Base-by-base conservation (phyloP, 2,888 invertebrate genomes). In the Drosophila emarginata region DNA sequence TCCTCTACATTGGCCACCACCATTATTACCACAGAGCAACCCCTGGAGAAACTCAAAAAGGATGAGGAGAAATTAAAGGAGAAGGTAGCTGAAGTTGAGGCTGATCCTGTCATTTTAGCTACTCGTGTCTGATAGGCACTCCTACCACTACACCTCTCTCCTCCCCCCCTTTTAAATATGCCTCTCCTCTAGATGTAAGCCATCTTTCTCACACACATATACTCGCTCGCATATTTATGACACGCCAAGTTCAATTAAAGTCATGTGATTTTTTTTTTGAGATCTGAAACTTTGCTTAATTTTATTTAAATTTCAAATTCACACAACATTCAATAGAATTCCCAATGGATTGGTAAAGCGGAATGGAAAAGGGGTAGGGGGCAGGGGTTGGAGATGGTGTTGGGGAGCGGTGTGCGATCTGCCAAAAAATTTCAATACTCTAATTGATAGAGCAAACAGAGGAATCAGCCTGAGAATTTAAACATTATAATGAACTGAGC, bases 61-160 rank as follows among this genome's bases (percentile, higher is more conserved):
- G 88, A 72, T 18, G 91, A 91, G 71, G 78, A 89, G 54, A 86
- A 91, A 66, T 80, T 91, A 0, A 91, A 91, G 74, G 90, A 90
- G 60, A 91, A 91, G 80, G 85, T 91, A 3, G 91, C 90, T 23
- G 92, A 92, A 74, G 90, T 91, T 36, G 91, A 91, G 77, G 91
- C 91, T 23, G 91, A 91, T 23, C 92, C 92, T n/a, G 77, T 92
- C 9, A 92, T 92, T 64, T 80, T 92, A 6, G 90, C 91, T 26
- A 85, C 91, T 6, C 88, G 91, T 39, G 89, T 91, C 57, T 91
- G 88, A 81, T 21, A 32, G 54, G 26, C 5, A 2, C 26, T 26
- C 3, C 26, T 23, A 23, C 14, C 40, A 51, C 2, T 36, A 53
- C 21, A 6, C 1, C 45, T n/a, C n/a, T n/a, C n/a, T n/a, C n/a